These are phyloP conservation scores for Pseudococcus jackbeardsleyi DNA, from an alignment of 2,888 invertebrate genomes.

Conservation along the genomic window DNA sequence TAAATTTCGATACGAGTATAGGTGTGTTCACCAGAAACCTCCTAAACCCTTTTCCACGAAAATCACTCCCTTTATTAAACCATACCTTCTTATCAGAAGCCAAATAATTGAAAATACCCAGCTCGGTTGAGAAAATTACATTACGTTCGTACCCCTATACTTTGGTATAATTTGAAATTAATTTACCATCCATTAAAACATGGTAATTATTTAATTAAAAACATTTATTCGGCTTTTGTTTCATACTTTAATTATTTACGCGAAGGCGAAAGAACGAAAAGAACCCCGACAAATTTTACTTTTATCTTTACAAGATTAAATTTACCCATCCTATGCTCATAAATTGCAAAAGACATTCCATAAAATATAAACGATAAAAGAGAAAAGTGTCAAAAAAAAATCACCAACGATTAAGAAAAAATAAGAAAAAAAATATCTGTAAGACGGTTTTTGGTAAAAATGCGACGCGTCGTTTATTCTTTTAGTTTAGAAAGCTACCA, in stretches of 20 bases:
- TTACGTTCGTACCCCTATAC: background rate
- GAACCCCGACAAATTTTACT: background rate
- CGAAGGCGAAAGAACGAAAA: background rate
- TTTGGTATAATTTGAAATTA: background rate
- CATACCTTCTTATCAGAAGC: background rate
- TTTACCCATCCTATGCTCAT: background rate
- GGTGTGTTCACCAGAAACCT: too few species aligned
- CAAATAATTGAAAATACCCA: background rate
- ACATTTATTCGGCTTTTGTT: constrained; percentile 1
- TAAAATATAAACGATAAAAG: background rate
- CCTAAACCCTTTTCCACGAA: too few species aligned
- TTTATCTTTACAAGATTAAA: constrained; percentile 26
- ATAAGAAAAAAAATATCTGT: constrained; percentile 30
- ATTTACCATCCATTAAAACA: constrained; percentile 11
- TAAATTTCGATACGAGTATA: too few species aligned
- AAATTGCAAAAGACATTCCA: constrained; percentile 11
- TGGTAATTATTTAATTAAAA: constrained; percentile 13
- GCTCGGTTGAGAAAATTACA: background rate
- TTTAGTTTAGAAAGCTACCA: background rate
- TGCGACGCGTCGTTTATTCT: constrained; percentile 41
- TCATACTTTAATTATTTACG: constrained; percentile 28
- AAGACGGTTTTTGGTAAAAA: constrained; percentile 33
- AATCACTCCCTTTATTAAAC: too few species aligned
- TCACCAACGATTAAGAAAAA: constrained; percentile 45
- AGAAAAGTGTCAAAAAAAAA: constrained; percentile 30